Evolutionary conservation across 2,797 vertebrate species (phyloP), one percentile per base, ranked within the genome.

Genomic region (Rachycentron canadum): DNA sequence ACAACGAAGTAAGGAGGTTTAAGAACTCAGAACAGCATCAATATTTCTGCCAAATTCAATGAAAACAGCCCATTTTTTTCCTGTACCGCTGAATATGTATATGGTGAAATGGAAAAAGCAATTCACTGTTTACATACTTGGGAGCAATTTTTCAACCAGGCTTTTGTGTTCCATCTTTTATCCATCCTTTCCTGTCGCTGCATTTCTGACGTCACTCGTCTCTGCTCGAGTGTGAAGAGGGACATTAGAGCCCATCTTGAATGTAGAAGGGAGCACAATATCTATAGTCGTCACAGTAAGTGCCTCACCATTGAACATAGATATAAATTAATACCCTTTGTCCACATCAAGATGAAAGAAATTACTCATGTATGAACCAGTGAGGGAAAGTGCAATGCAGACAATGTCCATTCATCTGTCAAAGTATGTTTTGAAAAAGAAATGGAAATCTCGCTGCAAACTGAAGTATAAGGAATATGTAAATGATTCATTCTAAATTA

Each of bases 151-250:
- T 79, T 74, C 70, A 64, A 30, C 16, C 17, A 66, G 56, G 43
- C 59, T 73, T 73, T 70, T 78, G 41, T 52, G 21, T 72, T 71
- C 25, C 14, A 74, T 59, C 63, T 78, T 78, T 79, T 62, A 56
- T 69, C 25, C 40, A 34, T 66, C 32, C 47, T 62, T 75, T 65
- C 13, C 59, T 67, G 67, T 76, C 32, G 59, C 65, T 55, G 50
- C 52, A 59, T 32, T 78, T 76, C 41, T 55, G 68, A 67, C 4
- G 3, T 79, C 59, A 71, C 45, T 79, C 65, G 50, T 83, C 36
- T 68, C 47, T 61, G 45, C 59, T 73, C 65, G 36, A 83, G 75
- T 59, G 30, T 74, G 67, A 73, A 72, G 28, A 41, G 23, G 41
- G 57, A 41, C 7, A 36, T 75, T 61, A 80, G 36, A 69, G 66